Conservation (phyloP, 2,113 vertebrate species). For the Lasiurus cinereus region DNA sequence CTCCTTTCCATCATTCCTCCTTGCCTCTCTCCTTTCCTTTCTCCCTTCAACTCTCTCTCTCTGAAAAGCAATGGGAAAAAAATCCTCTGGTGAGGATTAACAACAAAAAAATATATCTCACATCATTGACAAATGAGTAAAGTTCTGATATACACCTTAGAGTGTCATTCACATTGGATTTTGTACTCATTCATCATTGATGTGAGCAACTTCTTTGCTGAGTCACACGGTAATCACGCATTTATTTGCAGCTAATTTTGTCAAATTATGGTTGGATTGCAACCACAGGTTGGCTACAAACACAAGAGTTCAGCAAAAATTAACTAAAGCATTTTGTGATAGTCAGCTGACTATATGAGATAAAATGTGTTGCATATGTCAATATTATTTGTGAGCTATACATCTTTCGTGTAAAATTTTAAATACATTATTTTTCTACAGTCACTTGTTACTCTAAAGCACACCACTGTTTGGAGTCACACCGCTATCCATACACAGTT, state of each 20-base stretch:
- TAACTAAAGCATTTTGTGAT: neutral
- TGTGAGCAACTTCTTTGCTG: neutral
- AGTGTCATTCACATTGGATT: neutral
- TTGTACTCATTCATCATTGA: neutral
- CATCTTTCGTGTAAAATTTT: neutral
- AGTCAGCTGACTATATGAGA: neutral
- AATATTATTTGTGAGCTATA: neutral
- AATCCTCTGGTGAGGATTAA: too few relatives aligned
- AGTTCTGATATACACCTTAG: neutral
- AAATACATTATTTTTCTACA: neutral
- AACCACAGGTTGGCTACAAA: neutral
- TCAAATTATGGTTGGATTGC: neutral
- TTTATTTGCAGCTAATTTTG: neutral
- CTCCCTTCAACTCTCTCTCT: too few relatives aligned
- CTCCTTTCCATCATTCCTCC: too few relatives aligned
- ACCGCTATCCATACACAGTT: neutral
- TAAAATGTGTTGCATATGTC: neutral
- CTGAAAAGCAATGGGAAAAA: neutral
- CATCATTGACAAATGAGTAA: neutral
- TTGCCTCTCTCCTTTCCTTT: too few relatives aligned
- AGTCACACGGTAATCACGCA: neutral
- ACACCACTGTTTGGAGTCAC: neutral
- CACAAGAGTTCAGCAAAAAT: constrained; percentile 12
- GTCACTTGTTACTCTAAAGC: neutral
- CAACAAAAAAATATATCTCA: neutral